Base-by-base conservation (phyloP, 2,888 invertebrate species). In the Cryptosula pallasiana region DNA sequence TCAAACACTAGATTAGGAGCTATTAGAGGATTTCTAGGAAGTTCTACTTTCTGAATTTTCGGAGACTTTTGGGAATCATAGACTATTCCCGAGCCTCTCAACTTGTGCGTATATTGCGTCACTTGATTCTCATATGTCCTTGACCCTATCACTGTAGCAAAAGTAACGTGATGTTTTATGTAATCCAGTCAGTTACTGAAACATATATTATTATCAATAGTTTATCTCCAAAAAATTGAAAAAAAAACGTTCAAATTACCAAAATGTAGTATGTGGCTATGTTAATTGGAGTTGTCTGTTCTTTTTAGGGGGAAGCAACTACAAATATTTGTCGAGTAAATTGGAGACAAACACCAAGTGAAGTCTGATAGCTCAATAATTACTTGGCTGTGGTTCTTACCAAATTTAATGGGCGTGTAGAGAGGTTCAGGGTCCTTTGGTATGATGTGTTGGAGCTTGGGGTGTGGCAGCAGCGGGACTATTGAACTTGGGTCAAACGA, bases 41-140 rank as follows among this genome's bases (percentile, higher is more conserved):
- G 80, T 35, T 72, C 74, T 25, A 45, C 32, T 45, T 35, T 0
- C 69, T 79, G 78, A 72, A 82, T 80, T 57, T 80, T 77, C 35
- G 79, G 77, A 72, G 81, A 82, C 20, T 79, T 76, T 69, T 84
- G 83, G 0, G 81, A 80, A 75, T 84, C 83, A 72, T 77, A 84
- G n/a, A 83, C 81, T 1, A 83, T 78, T 71, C 80, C 75, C 1
- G 79, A 77, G 0, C 82, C 83, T 5, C 81, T 75, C 81, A 82
- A 83, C 74, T 78, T 78, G 5, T 78, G 77, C 9, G 74, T 75
- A 73, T 77, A 83, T 9, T 72, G 78, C 0, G 82, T 80, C 20
- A 74, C 71, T 72, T 82, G 83, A 72, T 75, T 82, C 69, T 82
- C 82, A 27, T 78, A 77, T 1, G 82, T 81, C 63, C 72, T 63